phyloP scores from a whole-genome alignment of 2,113 vertebrate species.

The Brienomyrus longianalis region DNA sequence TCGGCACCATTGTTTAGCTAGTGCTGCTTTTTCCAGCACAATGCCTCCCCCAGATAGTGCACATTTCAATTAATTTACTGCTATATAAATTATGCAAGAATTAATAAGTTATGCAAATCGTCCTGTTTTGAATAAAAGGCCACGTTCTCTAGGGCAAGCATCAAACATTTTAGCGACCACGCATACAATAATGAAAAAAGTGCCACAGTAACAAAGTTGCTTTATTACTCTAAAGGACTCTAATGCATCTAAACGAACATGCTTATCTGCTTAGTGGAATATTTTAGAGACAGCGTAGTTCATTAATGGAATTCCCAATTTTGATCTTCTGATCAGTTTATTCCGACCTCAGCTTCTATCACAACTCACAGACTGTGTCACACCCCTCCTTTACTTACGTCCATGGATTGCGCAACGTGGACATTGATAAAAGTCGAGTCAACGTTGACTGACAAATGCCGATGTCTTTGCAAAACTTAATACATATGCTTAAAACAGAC shows the following conservation, averaged over 20 bases:
- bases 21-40: neutral
- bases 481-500: neutral
- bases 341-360: neutral
- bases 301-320: neutral
- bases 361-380: neutral
- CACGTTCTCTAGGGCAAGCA: neutral
- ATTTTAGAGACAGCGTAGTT: neutral
- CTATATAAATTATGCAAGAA: conserved; percentile 5
- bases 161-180: neutral
- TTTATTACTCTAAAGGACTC: neutral
- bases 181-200: neutral
- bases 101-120: conserved; percentile 14
- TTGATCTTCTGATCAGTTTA: neutral
- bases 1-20: neutral
- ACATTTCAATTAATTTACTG: conserved; percentile 8
- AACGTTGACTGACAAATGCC: neutral
- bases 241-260: neutral
- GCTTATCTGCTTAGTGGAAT: neutral
- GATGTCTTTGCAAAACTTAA: neutral
- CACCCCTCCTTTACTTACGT: neutral
- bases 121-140: neutral
- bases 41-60: neutral
- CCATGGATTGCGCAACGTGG: neutral
- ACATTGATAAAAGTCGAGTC: neutral
- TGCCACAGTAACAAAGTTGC: neutral